Evolutionary conservation across 2,113 vertebrate genomes (phyloP), one percentile per base, ranked within the genome.

Genomic region (Eclectus roratus): DNA sequence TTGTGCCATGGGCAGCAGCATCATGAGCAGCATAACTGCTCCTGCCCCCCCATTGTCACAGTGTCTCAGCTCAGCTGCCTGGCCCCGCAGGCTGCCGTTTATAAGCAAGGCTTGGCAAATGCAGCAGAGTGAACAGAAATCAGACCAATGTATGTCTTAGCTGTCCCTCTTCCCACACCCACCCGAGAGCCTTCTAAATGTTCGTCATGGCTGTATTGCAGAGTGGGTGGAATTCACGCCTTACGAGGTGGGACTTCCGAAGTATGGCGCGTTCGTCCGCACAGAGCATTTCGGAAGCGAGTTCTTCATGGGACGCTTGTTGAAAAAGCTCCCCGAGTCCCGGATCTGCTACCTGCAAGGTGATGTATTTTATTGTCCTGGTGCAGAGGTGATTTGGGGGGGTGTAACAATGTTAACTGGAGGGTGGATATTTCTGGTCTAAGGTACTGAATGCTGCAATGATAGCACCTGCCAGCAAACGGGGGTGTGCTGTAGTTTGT

Each of bases 221-320:
- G 98, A 98, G 63, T 98, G 98, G 98, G 97, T 98, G 15, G 98
- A 98, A 73, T 98, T 98, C 93, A 98, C 98, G 14, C 98, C 98
- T 56, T 88, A 98, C 1, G 98, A 98, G 66, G 94, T 98, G 4
- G 98, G 98, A 15, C 94, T 98, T 41, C 92, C 97, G 80, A 98
- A 98, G 78, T 98, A 98, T 0, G 98, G 98, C 1, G 96, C 81
- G 0, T 98, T 98, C 6, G 6, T 98, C 31, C 97, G 91, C 82
- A 97, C 97, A 0, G 90, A 98, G 68, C 61, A 98, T 58, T 98
- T 98, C 0, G 98, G 98, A 80, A 98, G 98, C 0, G 96, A 98
- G 91, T 98, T 98, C 96, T 98, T 98, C 96, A 98, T 98, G 98
- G 98, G 98, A 11, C 97, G 85, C 10, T 35, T 98, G 93, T 74